These are phyloP conservation scores for Buphagus erythrorhynchus DNA, from an alignment of 2,797 vertebrate genomes.

Conservation along the genomic window DNA sequence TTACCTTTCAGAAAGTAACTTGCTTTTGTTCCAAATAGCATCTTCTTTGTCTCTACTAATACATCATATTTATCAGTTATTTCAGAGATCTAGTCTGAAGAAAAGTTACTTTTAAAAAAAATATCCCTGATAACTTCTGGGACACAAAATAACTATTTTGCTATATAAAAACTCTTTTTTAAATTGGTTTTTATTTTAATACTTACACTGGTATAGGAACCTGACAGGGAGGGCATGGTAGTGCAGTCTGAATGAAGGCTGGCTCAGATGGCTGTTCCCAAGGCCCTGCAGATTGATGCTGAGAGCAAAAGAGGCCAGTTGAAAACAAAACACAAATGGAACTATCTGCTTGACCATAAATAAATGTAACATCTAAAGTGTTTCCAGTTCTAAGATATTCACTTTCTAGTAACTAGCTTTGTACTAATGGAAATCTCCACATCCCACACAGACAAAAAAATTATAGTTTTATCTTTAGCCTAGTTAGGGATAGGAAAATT, in stretches of 20 bases:
- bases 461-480: neutral
- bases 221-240: constrained; percentile 84
- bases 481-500: neutral
- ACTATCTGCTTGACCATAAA: neutral
- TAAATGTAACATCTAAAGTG: neutral
- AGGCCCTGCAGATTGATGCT: constrained; percentile 84
- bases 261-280: constrained; percentile 88
- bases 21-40: neutral
- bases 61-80: neutral
- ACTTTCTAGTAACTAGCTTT: neutral
- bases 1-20: neutral
- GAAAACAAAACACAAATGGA: neutral
- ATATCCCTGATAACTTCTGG: neutral
- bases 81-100: neutral
- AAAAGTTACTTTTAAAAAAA: neutral
- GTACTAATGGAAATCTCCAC: neutral
- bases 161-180: neutral
- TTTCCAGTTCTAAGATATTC: neutral
- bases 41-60: neutral
- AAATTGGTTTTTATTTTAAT: neutral
- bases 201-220: constrained; percentile 82
- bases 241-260: constrained; percentile 79
- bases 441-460: neutral
- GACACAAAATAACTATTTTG: neutral
- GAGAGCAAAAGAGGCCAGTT: neutral